phyloP scores from a whole-genome alignment of 2,888 invertebrate genomes.

The Nemapogon koenigi region DNA sequence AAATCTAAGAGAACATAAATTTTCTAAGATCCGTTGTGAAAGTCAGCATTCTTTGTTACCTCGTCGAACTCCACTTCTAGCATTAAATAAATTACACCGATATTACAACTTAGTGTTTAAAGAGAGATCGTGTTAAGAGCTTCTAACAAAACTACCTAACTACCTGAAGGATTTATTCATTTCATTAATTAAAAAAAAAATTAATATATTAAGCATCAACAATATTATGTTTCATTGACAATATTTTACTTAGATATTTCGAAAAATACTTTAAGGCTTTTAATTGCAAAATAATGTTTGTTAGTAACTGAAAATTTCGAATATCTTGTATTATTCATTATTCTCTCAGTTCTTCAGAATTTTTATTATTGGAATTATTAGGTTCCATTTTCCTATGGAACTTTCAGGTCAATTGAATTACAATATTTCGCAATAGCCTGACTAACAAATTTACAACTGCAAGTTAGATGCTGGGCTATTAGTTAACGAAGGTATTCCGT shows the following conservation, averaged over 20 bases:
- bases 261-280: too few species aligned
- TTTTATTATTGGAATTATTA: constrained; percentile 22
- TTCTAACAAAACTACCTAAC: constrained; percentile 40
- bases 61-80: constrained; percentile 56
- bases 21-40: constrained; percentile 59
- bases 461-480: constrained; percentile 11
- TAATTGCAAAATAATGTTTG: too few species aligned
- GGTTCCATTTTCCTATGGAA: too few species aligned
- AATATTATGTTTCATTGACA: too few species aligned
- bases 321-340: too few species aligned
- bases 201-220: too few species aligned
- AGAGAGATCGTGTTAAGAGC: constrained; percentile 42
- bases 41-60: constrained; percentile 62
- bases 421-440: constrained; percentile 25
- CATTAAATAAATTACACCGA: constrained; percentile 62
- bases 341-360: too few species aligned
- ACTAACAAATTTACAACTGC: constrained; percentile 23
- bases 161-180: too few species aligned
- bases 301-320: too few species aligned
- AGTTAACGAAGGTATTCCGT: constrained; percentile 18
- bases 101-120: constrained; percentile 56
- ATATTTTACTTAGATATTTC: too few species aligned
- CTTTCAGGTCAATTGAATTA: too few species aligned
- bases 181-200: too few species aligned
- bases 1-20: constrained; percentile 59